These are phyloP conservation scores for Poeciliopsis retropinna DNA, from an alignment of 2,113 vertebrate genomes.

Conservation along the genomic window DNA sequence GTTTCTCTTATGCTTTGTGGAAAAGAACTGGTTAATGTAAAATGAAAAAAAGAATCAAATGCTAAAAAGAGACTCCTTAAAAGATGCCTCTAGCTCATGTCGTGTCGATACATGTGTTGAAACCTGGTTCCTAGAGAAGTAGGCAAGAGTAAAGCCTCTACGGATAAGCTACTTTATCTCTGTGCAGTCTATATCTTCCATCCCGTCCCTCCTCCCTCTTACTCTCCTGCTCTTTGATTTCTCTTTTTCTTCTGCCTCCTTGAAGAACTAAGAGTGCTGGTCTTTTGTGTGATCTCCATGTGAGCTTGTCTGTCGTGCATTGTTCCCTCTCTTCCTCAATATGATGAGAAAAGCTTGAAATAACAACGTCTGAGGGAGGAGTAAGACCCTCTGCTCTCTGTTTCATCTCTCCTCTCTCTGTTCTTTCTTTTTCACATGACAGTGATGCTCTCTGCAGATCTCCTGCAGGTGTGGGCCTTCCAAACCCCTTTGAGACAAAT, in stretches of 20 bases:
- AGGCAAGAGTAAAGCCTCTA: constrained; percentile 50
- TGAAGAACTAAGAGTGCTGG: constrained; percentile 65
- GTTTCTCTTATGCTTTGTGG: constrained; percentile 2
- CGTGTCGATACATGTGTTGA: constrained; percentile 53
- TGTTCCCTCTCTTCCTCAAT: constrained; percentile 50
- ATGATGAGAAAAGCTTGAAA: constrained; percentile 75
- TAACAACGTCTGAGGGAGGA: constrained; percentile 66
- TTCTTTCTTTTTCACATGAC: constrained; percentile 62
- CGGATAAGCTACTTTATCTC: constrained; percentile 56
- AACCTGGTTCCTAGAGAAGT: constrained; percentile 33
- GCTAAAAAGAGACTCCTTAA: constrained; percentile 19
- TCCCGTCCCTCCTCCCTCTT: constrained; percentile 39
- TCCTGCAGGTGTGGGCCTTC: constrained; percentile 62
- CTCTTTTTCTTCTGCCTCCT: constrained; percentile 56
- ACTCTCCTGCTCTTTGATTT: constrained; percentile 62
- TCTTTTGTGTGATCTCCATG: constrained; percentile 33
- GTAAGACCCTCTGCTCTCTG: constrained; percentile 56
- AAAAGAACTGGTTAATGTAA: constrained; percentile 14
- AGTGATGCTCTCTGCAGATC: constrained; percentile 62
- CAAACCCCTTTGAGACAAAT: constrained; percentile 42
- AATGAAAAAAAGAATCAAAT: constrained; percentile 2
- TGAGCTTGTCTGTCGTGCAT: constrained; percentile 48
- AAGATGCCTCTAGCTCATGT: constrained; percentile 17
- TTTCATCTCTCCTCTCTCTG: constrained; percentile 62
- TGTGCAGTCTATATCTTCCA: constrained; percentile 54